Percentiles rank a stretch among this genome's conserved stretches.
Conservation (phyloP, 2,888 invertebrate species). For the Macrosiphum euphorbiae region DNA sequence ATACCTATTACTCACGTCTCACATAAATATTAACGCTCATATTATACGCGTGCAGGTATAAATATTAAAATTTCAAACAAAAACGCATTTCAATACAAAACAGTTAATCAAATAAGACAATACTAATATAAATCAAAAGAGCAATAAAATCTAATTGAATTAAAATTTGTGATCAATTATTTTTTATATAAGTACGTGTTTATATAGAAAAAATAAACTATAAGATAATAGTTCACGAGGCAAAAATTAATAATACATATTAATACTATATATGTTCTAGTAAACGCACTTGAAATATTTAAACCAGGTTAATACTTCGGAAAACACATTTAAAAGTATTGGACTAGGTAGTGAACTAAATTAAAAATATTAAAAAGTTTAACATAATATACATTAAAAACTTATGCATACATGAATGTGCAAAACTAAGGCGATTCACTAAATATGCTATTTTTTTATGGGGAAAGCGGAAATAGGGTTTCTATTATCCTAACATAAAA, state of each 20-base stretch:
- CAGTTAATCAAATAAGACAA: background rate
- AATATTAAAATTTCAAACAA: background rate
- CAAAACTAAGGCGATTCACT: background rate
- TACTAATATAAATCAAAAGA: background rate
- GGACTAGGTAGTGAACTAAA: background rate
- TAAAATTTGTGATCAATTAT: background rate
- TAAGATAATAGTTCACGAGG: background rate
- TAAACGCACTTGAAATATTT: background rate
- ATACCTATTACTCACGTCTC: conserved; percentile 12
- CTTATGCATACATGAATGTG: background rate
- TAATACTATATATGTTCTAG: background rate
- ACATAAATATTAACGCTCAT: background rate
- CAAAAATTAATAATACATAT: background rate
- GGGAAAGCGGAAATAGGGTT: background rate
- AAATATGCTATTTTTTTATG: background rate
- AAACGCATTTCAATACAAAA: background rate
- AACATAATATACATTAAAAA: conserved; percentile 18
- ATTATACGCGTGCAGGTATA: background rate
- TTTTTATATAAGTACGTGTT: background rate
- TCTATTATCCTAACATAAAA: conserved; percentile 35
- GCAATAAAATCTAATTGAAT: background rate
- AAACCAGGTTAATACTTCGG: background rate
- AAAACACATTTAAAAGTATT: background rate
- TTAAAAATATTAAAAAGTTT: conserved; percentile 33
- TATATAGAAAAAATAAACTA: background rate